phyloP scores from a whole-genome alignment of 2,888 invertebrate genomes.

The Drosophila picticornis region DNA sequence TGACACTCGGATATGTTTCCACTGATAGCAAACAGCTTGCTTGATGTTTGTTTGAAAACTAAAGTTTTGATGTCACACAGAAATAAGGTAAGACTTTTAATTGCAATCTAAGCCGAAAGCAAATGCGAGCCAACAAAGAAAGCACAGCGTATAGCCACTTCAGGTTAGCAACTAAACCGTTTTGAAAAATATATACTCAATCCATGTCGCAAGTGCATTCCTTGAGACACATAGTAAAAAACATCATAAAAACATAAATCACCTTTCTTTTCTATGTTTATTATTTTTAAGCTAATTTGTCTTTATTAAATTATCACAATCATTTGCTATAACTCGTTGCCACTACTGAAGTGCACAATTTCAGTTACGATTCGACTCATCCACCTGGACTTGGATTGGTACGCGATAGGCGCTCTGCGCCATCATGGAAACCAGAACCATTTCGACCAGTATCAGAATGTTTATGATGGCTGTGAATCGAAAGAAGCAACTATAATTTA shows the following conservation, averaged over 20 bases:
- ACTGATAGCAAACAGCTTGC: neutral
- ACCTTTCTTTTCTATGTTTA: neutral
- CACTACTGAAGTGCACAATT: neutral
- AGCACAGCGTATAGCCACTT: neutral
- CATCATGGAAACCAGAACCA: slow-evolving; percentile 83
- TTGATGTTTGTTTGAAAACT: neutral
- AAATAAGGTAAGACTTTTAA: too few relatives aligned
- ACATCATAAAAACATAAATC: neutral
- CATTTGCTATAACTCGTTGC: slow-evolving; percentile 42
- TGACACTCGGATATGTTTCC: neutral
- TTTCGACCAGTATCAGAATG: slow-evolving; percentile 82
- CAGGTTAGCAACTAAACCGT: neutral
- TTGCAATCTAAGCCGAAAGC: neutral
- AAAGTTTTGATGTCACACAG: too few relatives aligned
- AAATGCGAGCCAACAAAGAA: neutral
- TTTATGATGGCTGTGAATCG: slow-evolving; percentile 80
- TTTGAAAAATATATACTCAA: neutral
- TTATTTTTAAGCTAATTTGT: slow-evolving; percentile 43
- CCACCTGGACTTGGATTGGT: slow-evolving; percentile 72
- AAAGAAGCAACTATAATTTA: neutral
- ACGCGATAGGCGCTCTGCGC: slow-evolving; percentile 82
- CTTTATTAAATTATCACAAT: slow-evolving; percentile 76
- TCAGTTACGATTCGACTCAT: slow-evolving; percentile 51
- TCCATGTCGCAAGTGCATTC: neutral
- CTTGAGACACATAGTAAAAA: neutral